A percentile compares a stretch with the other conserved stretches of the same genome.
Conservation (phyloP, 2,888 invertebrate genomes). For the Trisateles emortualis region DNA sequence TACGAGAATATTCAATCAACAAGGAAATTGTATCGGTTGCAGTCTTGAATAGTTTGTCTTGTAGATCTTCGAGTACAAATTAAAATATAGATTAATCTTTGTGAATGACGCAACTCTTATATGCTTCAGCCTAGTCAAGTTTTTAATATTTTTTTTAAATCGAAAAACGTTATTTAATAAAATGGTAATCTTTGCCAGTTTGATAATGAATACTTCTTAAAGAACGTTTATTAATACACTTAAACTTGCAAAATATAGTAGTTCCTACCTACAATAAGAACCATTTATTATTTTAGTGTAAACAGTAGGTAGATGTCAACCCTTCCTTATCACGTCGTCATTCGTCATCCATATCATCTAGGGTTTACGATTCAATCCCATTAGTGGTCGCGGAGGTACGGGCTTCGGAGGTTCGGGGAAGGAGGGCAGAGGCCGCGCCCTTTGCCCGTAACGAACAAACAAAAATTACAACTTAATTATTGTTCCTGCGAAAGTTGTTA, state of each 20-base stretch:
- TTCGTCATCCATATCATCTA: conserved; percentile 21
- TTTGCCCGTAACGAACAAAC: conserved; percentile 60
- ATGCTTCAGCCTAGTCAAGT: too few relatives aligned
- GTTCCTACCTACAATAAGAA: background rate
- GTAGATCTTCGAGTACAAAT: too few relatives aligned
- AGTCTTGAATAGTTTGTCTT: too few relatives aligned
- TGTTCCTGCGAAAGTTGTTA: conserved; percentile 59
- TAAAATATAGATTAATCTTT: too few relatives aligned
- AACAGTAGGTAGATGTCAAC: conserved; percentile 11
- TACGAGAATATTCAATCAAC: background rate
- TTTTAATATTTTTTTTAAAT: too few relatives aligned
- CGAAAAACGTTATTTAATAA: too few relatives aligned
- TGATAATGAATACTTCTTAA: too few relatives aligned
- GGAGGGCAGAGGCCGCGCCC: conserved; percentile 21
- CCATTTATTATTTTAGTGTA: background rate
- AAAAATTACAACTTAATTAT: conserved; percentile 72
- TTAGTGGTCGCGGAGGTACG: conserved; percentile 33
- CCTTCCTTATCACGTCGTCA: conserved; percentile 29
- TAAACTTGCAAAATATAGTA: too few relatives aligned
- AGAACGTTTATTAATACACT: background rate
- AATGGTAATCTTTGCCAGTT: too few relatives aligned
- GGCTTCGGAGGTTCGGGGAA: conserved; percentile 33
- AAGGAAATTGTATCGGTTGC: background rate
- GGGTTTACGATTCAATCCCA: conserved; percentile 47
- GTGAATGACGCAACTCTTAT: too few relatives aligned